Evolutionary conservation across 2,797 vertebrate species (phyloP).

Genomic region (Sebastes jordani): DNA sequence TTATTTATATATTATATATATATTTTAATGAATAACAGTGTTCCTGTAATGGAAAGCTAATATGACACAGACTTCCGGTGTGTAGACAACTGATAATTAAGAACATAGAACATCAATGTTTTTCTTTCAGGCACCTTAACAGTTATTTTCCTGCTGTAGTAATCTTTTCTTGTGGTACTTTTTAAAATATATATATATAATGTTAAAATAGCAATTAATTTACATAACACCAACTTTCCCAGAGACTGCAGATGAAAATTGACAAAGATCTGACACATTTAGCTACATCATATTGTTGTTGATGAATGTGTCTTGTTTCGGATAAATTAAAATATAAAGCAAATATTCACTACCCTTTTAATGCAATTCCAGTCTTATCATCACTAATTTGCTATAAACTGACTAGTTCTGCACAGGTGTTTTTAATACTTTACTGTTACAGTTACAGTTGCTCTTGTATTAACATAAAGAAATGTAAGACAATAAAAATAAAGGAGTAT

Average conservation of each 20-base stretch:
- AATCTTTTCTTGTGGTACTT: neutral
- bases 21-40: neutral
- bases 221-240: no score
- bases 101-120: neutral
- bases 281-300: no score
- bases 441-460: no score
- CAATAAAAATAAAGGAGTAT: no score
- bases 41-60: neutral
- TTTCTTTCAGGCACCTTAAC: neutral
- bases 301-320: no score
- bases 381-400: neutral
- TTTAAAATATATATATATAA: no score
- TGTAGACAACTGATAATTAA: neutral
- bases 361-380: neutral
- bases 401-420: neutral
- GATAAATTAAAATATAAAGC: no score
- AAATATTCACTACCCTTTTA: neutral
- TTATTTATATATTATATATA: no score
- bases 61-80: neutral
- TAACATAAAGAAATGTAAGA: no score
- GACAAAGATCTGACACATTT: neutral
- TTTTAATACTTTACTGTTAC: neutral
- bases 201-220: no score
- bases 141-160: neutral
- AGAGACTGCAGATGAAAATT: no score